Base-by-base conservation (phyloP, 2,797 vertebrate genomes). In the Florisuga fusca region DNA sequence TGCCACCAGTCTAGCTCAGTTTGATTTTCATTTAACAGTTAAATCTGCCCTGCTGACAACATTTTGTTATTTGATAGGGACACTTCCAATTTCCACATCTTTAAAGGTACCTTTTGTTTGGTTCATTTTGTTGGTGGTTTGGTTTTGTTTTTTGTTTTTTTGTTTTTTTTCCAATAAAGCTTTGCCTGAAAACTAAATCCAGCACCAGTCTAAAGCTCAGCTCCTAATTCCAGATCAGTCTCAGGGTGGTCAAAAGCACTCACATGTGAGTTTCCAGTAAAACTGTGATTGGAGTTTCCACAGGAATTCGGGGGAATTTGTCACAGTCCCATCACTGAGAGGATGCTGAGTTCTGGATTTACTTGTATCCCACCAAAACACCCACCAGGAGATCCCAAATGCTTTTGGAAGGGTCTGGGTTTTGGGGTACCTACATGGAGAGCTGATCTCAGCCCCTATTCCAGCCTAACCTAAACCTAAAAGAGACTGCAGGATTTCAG, bases 261-360 rank as follows among this genome's bases (percentile, higher is more conserved):
- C 21, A 36, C 53, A 10, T 4, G 1, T 0, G 29, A 50, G 19
- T 31, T 76, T 25, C 20, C 2, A 1, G 29, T 21, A 6, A 5
- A 83, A 26, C 43, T 62, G 15, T 9, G 5, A n/a, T 9, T 6
- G 26, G n/a, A n/a, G 23, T 89, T 89, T 46, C 71, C 2, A 1
- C 12, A 34, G 61, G 15, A 45, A 5, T 82, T 45, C 14, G 31
- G 22, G 21, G 21, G 43, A 29, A n/a, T n/a, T 54, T 36, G 2
- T 1, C 25, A 25, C 48, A 25, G 12, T 2, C 22, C 9, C 1
- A 0, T 27, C 29, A 6, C 25, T 1, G 14, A 53, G 61, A 17
- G 23, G 41, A 45, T 15, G 22, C 61, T 31, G 43, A 78, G 20
- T 50, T 64, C 54, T 50, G 66, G 5, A n/a, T 74, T 72, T 81